Evolutionary conservation across 2,888 invertebrate genomes (phyloP), one percentile per base, ranked within the genome.

Genomic region (Saturnia pavonia): DNA sequence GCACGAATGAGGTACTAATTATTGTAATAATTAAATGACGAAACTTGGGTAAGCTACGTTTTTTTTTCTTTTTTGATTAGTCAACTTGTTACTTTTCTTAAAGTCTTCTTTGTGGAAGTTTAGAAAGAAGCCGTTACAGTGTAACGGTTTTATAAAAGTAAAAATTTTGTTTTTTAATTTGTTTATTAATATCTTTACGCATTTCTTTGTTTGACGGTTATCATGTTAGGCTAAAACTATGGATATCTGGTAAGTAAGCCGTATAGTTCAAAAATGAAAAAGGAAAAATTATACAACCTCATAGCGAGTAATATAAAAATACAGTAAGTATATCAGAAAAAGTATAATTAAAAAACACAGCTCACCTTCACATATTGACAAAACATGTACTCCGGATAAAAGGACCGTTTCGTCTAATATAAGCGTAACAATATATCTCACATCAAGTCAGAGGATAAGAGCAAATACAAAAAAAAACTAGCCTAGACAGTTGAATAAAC

Each of bases 1-100:
- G 85, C 83, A 83, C 85, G 82, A 91, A 88, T 88, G 89, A 88
- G 84, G 88, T 85, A 85, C 89, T 91, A 91, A 91, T 91, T 91
- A 89, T 88, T 89, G 84, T 82, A 87, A 88, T 87, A 91, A 91
- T 91, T 90, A 90, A 82, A 84, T 79, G 79, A 80, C 76, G 76
- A 76, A 80, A 84, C 70, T 65, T n/a, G n/a, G 68, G 48, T 4
- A 19, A 22, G 34, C 8, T 27, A 51, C 66, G 19, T 51, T 45
- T 22, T 45, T 63, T 27, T 40, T 27, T 27, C n/a, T n/a, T 14
- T 34, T 48, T 27, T 45, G 9, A 14, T 7, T 57, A 2, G 34
- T 34, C 6, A 34, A 34, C 3, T 57, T 25, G 57, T 25, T 25
- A 69, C 65, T 69, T 40, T 65, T 65, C 65, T 65, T 34, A 7